Evolutionary conservation across 2,113 vertebrate genomes (phyloP).

Genomic region (Myotis brandtii): DNA sequence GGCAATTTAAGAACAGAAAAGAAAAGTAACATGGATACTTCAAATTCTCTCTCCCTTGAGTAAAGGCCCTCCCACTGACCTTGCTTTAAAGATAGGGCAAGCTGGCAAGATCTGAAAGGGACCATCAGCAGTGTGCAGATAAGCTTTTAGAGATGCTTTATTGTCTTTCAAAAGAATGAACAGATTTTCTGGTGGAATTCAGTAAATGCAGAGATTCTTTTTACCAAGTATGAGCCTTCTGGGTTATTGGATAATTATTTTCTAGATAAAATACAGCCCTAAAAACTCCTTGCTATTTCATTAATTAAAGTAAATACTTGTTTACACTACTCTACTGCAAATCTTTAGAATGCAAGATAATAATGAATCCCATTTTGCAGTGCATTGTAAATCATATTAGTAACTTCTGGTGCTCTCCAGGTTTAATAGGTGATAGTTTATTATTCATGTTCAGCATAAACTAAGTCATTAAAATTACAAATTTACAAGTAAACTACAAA

Average conservation of each 20-base stretch:
- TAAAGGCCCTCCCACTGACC: slow-evolving; percentile 66
- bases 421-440: slow-evolving; percentile 64
- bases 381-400: slow-evolving; percentile 72
- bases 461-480: slow-evolving; percentile 75
- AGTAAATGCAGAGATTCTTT: slow-evolving; percentile 53
- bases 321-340: slow-evolving; percentile 46
- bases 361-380: slow-evolving; percentile 53
- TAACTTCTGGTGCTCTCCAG: slow-evolving; percentile 67
- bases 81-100: slow-evolving; percentile 66
- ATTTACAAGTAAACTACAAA: slow-evolving; percentile 66
- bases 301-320: slow-evolving; percentile 74
- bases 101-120: slow-evolving; percentile 53
- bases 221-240: not conserved
- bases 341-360: slow-evolving; percentile 65
- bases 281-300: slow-evolving; percentile 29
- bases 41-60: slow-evolving; percentile 63
- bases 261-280: slow-evolving; percentile 33
- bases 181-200: slow-evolving; percentile 55
- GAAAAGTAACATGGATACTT: slow-evolving; percentile 70
- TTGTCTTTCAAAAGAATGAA: slow-evolving; percentile 67
- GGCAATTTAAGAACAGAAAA: slow-evolving; percentile 66
- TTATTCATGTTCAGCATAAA: slow-evolving; percentile 77
- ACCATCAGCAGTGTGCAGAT: slow-evolving; percentile 21
- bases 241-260: slow-evolving; percentile 39
- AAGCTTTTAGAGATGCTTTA: slow-evolving; percentile 66